phyloP scores from a whole-genome alignment of 2,797 vertebrate species.

The Streptopelia turtur region DNA sequence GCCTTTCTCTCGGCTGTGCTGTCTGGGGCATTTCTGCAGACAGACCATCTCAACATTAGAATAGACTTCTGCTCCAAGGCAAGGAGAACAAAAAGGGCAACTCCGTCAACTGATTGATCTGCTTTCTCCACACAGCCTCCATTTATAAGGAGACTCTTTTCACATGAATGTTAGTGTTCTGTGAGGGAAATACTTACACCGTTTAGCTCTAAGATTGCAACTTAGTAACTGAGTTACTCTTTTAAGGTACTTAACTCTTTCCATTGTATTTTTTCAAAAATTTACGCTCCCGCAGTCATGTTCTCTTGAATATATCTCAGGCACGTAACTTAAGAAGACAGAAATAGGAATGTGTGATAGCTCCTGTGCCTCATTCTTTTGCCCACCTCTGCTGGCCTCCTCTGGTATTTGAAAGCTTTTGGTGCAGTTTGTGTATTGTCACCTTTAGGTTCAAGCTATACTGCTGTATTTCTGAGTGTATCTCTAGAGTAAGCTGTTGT shows the following conservation, averaged over 20 bases:
- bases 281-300: background rate
- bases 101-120: background rate
- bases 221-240: background rate
- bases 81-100: background rate
- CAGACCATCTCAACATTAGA: background rate
- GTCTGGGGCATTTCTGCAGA: background rate
- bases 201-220: background rate
- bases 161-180: background rate
- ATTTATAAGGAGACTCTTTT: background rate
- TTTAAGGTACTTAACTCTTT: background rate
- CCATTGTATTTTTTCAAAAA: background rate
- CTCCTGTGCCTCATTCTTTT: background rate
- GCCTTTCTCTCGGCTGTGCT: background rate
- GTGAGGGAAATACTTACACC: background rate
- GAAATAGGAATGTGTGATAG: background rate
- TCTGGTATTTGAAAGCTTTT: background rate
- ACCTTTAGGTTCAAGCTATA: background rate
- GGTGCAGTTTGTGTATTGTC: background rate
- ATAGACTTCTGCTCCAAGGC: background rate
- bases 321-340: background rate
- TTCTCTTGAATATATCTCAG: background rate
- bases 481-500: background rate
- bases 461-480: background rate
- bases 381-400: background rate
- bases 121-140: background rate